Base-by-base conservation (phyloP, 2,797 vertebrate genomes). In the Prionace glauca region DNA sequence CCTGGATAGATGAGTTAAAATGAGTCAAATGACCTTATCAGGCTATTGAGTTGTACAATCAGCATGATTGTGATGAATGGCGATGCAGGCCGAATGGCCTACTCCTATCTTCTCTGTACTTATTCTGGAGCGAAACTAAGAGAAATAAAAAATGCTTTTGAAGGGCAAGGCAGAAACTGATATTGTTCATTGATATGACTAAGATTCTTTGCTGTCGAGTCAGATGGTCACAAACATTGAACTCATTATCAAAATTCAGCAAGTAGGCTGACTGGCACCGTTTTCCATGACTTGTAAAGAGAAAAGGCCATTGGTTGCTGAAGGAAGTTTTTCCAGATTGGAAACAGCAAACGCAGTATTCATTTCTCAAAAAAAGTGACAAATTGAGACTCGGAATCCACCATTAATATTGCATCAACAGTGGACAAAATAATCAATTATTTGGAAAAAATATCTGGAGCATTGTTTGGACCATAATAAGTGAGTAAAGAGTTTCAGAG, bases 221-320 rank as follows among this genome's bases (percentile, higher is more conserved):
- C 36, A 29, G 65, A 94, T 36, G 14, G 26, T 32, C 26, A 41
- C 77, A 60, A 45, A 60, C 45, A 95, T 74, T 94, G 41, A 24
- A 26, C 45, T 72, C 91, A 74, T 74, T 74, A 94, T 92, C 18
- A 74, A 94, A 50, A 94, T 94, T 29, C 26, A 77, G 71, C 45
- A 74, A 94, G 41, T 95, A 41, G 74, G 56, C 45, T 56, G 29
- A 74, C 50, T 60, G 29, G 56, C 14, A 90, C 87, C 4, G 86
- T 90, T 91, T 88, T 91, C 88, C 32, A 29, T 29, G 26, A 60
- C 7, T 2, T n/a, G 56, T 62, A n/a, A 18, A 8, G 14, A 20
- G 14, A 91, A 16, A n/a, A 60, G 32, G 56, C 60, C 4, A 65
- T 32, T 91, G 60, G 36, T n/a, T 29, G 88, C 88, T 65, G 12